phyloP scores from a whole-genome alignment of 2,113 vertebrate genomes.

The Grus americana region DNA sequence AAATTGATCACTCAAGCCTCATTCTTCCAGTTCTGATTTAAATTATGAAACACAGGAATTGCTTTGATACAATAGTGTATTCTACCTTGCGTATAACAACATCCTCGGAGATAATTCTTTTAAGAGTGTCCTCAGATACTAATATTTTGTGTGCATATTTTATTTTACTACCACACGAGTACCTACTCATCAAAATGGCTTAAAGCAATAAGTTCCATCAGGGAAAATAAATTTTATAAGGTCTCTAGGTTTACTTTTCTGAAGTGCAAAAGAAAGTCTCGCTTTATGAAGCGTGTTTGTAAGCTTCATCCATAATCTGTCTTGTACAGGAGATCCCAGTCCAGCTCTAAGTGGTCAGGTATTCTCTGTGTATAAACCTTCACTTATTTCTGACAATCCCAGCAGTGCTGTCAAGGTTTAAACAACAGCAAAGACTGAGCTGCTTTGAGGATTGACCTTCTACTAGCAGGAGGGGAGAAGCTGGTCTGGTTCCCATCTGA shows the following conservation, averaged over 20 bases:
- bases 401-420: conserved; percentile 18
- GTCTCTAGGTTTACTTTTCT: not conserved
- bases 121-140: not conserved
- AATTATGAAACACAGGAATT: conserved; percentile 2
- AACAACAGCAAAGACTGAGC: conserved; percentile 9
- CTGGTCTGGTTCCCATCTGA: conserved; percentile 6
- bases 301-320: not conserved
- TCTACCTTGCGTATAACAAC: not conserved
- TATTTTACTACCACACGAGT: not conserved
- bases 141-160: not conserved
- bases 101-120: not conserved
- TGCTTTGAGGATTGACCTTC: conserved; percentile 41
- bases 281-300: not conserved
- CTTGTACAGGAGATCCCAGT: not conserved
- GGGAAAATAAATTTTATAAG: not conserved
- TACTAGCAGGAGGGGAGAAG: not conserved
- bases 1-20: conserved; percentile 31
- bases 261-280: not conserved
- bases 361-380: not conserved
- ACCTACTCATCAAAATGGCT: not conserved
- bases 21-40: conserved; percentile 49
- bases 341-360: not conserved
- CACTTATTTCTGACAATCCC: conserved; percentile 5
- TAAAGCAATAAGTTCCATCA: not conserved
- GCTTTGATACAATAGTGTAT: not conserved